These are phyloP conservation scores for Drosophila pseudotakahashii DNA, from an alignment of 2,888 invertebrate genomes.

Conservation along the genomic window DNA sequence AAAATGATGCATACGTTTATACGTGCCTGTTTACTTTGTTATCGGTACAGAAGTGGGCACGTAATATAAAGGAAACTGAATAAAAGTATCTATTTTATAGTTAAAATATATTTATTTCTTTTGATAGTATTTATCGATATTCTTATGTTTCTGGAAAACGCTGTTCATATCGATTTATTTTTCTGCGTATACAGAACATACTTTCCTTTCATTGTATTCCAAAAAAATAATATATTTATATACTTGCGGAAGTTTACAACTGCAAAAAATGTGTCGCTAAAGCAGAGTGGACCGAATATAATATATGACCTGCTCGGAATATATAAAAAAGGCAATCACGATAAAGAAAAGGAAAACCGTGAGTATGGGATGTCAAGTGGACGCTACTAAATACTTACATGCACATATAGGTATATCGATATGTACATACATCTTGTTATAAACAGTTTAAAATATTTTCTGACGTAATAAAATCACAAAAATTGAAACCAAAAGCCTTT, in stretches of 20 bases:
- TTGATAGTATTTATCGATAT: neutral
- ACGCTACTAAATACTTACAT: conserved; percentile 13
- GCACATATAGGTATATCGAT: conserved; percentile 15
- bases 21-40: too few species aligned
- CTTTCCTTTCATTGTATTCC: conserved; percentile 19
- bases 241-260: neutral
- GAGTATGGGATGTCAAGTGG: conserved; percentile 15
- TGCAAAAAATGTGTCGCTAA: conserved; percentile 1
- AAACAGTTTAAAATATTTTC: conserved; percentile 5
- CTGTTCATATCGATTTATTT: conserved; percentile 18
- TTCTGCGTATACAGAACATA: conserved; percentile 25
- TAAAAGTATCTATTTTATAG: neutral
- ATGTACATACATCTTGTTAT: conserved; percentile 8
- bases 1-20: too few species aligned
- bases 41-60: neutral
- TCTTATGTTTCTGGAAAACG: neutral
- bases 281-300: neutral
- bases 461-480: conserved; percentile 1
- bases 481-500: neutral
- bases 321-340: neutral
- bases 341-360: conserved; percentile 2
- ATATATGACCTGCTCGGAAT: neutral
- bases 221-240: conserved; percentile 14
- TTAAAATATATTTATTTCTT: neutral
- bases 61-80: neutral